Evolutionary conservation across 2,797 vertebrate genomes (phyloP).

Genomic region (Sebastes kiyomatsui): DNA sequence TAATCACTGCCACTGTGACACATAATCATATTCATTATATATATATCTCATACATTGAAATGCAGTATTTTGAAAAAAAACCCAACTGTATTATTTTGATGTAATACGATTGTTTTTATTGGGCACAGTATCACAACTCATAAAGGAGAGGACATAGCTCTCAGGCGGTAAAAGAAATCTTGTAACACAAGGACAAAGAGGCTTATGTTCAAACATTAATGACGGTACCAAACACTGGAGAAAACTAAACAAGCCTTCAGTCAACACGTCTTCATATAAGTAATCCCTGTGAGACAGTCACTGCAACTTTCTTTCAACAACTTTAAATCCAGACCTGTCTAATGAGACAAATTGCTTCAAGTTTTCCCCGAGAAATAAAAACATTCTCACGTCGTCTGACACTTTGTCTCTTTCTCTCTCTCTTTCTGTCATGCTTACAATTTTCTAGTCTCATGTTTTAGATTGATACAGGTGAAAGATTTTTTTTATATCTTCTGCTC

Average conservation of each 20-base stretch:
- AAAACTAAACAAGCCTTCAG: constrained; percentile 52
- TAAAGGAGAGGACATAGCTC: constrained; percentile 21
- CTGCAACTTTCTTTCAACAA: constrained; percentile 46
- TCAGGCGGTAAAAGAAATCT: constrained; percentile 2
- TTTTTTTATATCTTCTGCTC: background rate
- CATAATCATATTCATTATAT: background rate
- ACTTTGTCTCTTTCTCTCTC: background rate
- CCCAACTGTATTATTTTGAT: background rate
- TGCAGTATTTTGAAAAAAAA: background rate
- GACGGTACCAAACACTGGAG: constrained; percentile 9
- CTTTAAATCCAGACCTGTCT: constrained; percentile 51
- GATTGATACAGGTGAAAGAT: background rate
- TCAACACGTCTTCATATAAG: constrained; percentile 46
- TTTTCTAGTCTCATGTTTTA: constrained; percentile 7
- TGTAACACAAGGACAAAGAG: constrained; percentile 39
- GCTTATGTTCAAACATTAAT: constrained; percentile 52
- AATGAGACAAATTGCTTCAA: constrained; percentile 53
- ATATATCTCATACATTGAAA: background rate
- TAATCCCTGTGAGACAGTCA: constrained; percentile 47
- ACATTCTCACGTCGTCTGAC: constrained; percentile 13
- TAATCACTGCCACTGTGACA: background rate
- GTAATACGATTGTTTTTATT: constrained; percentile 7
- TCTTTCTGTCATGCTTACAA: background rate
- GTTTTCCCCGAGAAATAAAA: constrained; percentile 31
- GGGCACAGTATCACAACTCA: constrained; percentile 1